Percentiles rank a stretch among this genome's conserved stretches.
Evolutionary conservation across 2,113 vertebrate species (phyloP).

Genomic region (Gambusia holbrooki): DNA sequence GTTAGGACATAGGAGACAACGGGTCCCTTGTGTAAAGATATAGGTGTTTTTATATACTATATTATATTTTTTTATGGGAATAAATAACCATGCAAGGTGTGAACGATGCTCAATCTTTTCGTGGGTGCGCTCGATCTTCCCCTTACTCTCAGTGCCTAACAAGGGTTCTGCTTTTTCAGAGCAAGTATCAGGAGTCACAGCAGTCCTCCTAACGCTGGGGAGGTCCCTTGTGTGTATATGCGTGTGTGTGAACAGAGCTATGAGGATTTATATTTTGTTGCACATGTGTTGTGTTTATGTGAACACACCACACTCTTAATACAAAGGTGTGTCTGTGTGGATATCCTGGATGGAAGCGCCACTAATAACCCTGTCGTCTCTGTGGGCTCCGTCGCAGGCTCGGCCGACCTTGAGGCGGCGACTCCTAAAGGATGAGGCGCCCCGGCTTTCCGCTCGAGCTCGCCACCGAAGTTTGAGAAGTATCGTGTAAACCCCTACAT

Average conservation of each 20-base stretch:
- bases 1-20: too few relatives aligned
- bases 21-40: too few relatives aligned
- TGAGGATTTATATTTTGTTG: background rate
- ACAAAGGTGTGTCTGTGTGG: slow-evolving; percentile 13
- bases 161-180: slow-evolving; percentile 58
- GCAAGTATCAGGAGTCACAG: slow-evolving; percentile 59
- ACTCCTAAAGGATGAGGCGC: slow-evolving; percentile 58
- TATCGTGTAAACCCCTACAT: slow-evolving; percentile 63
- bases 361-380: slow-evolving; percentile 72
- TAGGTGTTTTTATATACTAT: slow-evolving; percentile 10
- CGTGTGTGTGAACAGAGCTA: background rate
- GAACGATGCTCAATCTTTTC: slow-evolving; percentile 36
- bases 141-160: slow-evolving; percentile 41
- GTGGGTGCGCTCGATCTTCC: slow-evolving; percentile 50
- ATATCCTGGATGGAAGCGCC: slow-evolving; percentile 42
- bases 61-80: slow-evolving; percentile 19
- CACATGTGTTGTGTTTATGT: background rate
- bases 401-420: slow-evolving; percentile 59
- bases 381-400: slow-evolving; percentile 60
- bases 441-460: slow-evolving; percentile 25
- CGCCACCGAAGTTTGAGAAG: slow-evolving; percentile 46
- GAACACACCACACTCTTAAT: background rate
- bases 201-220: slow-evolving; percentile 42
- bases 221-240: slow-evolving; percentile 66
- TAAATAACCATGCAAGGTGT: slow-evolving; percentile 26